Percentiles rank a stretch among this genome's conserved stretches.
Conservation (phyloP, 2,113 vertebrate genomes). For the Triplophysa rosa region DNA sequence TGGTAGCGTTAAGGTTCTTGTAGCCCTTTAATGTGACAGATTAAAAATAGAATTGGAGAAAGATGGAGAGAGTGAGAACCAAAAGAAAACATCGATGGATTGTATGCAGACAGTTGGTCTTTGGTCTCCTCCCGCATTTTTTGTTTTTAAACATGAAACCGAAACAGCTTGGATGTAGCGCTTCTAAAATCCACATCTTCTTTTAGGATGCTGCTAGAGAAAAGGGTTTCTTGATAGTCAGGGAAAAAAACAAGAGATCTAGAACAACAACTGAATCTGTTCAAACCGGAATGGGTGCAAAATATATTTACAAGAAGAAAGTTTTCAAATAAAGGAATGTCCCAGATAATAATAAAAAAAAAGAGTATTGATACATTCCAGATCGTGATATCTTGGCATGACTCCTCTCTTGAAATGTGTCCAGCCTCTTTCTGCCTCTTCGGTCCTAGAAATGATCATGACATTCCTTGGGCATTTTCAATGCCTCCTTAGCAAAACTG, state of each 20-base stretch:
- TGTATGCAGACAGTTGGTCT: slow-evolving; percentile 57
- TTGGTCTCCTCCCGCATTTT: slow-evolving; percentile 60
- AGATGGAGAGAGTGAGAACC: slow-evolving; percentile 2
- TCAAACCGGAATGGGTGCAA: slow-evolving; percentile 41
- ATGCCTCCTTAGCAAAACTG: slow-evolving; percentile 41
- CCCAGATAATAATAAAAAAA: background rate
- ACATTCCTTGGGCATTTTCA: slow-evolving; percentile 37
- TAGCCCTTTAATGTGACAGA: slow-evolving; percentile 57
- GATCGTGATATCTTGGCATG: slow-evolving; percentile 22
- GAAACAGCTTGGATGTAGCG: slow-evolving; percentile 34
- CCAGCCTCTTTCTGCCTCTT: background rate
- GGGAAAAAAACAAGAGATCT: background rate
- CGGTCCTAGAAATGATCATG: slow-evolving; percentile 35
- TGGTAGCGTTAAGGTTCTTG: slow-evolving; percentile 50
- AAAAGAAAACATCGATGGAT: slow-evolving; percentile 34
- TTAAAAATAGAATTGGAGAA: slow-evolving; percentile 27
- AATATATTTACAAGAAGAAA: slow-evolving; percentile 31
- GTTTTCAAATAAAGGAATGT: slow-evolving; percentile 38
- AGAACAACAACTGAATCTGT: background rate
- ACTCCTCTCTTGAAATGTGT: background rate
- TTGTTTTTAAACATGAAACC: slow-evolving; percentile 34
- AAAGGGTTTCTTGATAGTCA: slow-evolving; percentile 5
- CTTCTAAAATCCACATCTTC: slow-evolving; percentile 19
- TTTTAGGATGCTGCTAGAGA: slow-evolving; percentile 24
- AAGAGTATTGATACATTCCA: slow-evolving; percentile 45